A percentile compares a stretch with the other conserved stretches of the same genome.
Conservation (phyloP, 1,140 invertebrate genomes). For the Brachionus sp. region DNA sequence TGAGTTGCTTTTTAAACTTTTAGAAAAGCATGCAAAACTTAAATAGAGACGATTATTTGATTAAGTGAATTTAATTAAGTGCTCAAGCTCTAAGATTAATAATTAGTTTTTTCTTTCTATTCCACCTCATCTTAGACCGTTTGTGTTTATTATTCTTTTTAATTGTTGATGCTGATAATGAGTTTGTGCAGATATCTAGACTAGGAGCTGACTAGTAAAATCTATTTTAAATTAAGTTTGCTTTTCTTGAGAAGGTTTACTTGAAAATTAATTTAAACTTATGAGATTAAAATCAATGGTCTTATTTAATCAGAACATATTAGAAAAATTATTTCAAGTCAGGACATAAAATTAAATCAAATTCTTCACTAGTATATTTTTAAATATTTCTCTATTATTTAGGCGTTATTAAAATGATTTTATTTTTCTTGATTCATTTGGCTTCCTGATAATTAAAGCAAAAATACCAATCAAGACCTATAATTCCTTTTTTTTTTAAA, state of each 20-base stretch:
- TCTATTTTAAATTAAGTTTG: not conserved
- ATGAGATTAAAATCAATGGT: too few relatives aligned
- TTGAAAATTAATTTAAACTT: not conserved
- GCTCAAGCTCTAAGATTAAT: not conserved
- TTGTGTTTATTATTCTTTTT: not conserved
- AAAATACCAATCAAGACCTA: not conserved
- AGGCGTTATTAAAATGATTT: not conserved
- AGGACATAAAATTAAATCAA: too few relatives aligned
- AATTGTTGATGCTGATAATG: constrained; percentile 8
- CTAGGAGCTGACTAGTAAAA: not conserved
- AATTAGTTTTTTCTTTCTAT: not conserved
- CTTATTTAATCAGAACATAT: too few relatives aligned
- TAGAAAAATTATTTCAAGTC: too few relatives aligned
- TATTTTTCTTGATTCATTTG: not conserved
- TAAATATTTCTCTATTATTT: too few relatives aligned
- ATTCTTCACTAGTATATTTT: too few relatives aligned
- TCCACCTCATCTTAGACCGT: not conserved
- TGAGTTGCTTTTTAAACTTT: not conserved
- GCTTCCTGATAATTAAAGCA: not conserved
- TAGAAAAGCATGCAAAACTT: not conserved
- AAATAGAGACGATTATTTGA: not conserved
- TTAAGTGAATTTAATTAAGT: not conserved
- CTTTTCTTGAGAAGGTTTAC: not conserved
- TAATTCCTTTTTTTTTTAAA: not conserved
- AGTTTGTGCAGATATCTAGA: not conserved